Conservation (phyloP, 2,797 vertebrate species). For the Acipenser ruthenus region DNA sequence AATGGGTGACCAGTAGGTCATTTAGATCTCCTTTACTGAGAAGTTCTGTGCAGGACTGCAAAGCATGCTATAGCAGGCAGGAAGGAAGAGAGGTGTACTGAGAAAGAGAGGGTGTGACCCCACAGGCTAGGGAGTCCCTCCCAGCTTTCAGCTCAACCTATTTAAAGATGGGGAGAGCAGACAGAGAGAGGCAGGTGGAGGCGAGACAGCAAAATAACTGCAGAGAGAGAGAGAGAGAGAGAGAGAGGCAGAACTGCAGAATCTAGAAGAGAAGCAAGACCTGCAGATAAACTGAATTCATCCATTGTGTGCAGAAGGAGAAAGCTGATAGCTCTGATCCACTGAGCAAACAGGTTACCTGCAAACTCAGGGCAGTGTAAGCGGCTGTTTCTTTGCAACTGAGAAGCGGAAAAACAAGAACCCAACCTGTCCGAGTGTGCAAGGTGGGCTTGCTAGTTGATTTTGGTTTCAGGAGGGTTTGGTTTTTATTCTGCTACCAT, state of each 20-base stretch:
- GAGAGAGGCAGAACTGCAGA: too few relatives aligned
- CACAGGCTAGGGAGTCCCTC: slow-evolving; percentile 24
- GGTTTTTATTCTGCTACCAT: background rate
- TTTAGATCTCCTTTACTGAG: too few relatives aligned
- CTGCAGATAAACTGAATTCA: background rate
- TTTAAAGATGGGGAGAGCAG: slow-evolving; percentile 25
- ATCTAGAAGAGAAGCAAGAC: background rate
- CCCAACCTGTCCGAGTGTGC: background rate
- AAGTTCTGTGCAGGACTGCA: background rate
- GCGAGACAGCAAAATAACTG: background rate
- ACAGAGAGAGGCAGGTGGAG: background rate
- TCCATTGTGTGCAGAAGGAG: background rate
- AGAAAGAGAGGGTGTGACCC: background rate
- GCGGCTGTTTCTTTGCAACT: too few relatives aligned
- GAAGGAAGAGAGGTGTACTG: background rate
- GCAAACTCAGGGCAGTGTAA: background rate
- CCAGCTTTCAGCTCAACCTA: slow-evolving; percentile 18
- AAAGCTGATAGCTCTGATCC: background rate
- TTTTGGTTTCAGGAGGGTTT: too few relatives aligned
- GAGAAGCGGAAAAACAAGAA: background rate
- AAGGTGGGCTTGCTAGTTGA: too few relatives aligned
- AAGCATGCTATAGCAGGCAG: slow-evolving; percentile 6
- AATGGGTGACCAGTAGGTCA: too few relatives aligned
- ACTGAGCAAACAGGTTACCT: background rate
- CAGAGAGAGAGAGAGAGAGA: background rate